Evolutionary conservation across 1,140 invertebrate species (phyloP), one percentile per base, ranked within the genome.

Genomic region (Olivierus martensii): DNA sequence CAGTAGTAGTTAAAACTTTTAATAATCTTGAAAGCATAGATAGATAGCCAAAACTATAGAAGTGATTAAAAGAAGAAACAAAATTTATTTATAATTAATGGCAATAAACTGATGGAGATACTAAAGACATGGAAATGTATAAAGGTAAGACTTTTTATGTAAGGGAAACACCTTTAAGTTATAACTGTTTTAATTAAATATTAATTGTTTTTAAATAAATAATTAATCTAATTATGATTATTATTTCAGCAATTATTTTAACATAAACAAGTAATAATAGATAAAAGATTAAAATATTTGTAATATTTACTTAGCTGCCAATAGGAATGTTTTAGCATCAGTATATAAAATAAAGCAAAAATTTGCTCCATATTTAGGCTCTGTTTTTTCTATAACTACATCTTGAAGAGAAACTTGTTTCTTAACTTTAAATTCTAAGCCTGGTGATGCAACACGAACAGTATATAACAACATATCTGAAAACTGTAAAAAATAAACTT

Each of bases 391-490:
- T 28, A 90, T 79, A 59, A 81, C 77, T 63, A 92, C 77, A 43
- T 80, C 82, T 53, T 79, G 74, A 0, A 90, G 68, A 21, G 83
- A 80, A 55, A 90, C 72, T 64, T 88, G 84, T 3, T 87, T 87
- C 58, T 90, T 83, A 42, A 91, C 83, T 68, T 81, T 82, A 65
- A 92, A 92, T 66, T 83, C 83, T 56, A 84, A 75, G 18, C 73
- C 75, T 1, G 80, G 73, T 59, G 80, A 79, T 22, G 77, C 74
- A 34, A 79, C 78, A 51, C 86, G 78, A 63, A 81, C 87, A 56
- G 85, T 83, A 62, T 90, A 91, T 7, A 92, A 69, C 59, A 91
- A 69, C 60, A 88, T 77, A 65, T 91, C 87, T 17, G 84, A 87
- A 72, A 91, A 89, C 79, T 86, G 61, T 48, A 74, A 73, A 59